Conservation (phyloP, 2,113 vertebrate species). For the Coreoperca whiteheadi region DNA sequence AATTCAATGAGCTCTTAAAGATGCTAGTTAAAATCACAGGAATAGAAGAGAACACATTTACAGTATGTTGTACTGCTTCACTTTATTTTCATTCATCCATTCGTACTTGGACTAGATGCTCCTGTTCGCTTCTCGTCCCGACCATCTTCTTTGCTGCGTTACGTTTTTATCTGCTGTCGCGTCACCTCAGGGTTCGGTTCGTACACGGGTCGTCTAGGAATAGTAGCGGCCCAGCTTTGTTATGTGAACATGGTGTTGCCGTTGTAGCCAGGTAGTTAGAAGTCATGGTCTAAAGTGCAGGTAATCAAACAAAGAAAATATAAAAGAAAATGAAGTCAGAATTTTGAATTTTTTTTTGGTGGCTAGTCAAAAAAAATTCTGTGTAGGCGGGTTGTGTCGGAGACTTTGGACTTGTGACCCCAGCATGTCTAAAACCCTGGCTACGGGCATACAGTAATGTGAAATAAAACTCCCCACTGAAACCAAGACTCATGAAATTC, state of each 20-base stretch:
- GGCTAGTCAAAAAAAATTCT: too few species aligned
- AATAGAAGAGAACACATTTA: constrained; percentile 35
- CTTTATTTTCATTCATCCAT: background rate
- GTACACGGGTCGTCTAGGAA: background rate
- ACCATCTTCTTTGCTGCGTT: too few species aligned
- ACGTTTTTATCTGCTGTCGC: background rate
- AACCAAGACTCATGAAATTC: constrained; percentile 21
- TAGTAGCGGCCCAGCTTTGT: background rate
- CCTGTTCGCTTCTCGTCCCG: background rate
- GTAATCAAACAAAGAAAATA: background rate
- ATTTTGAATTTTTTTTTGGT: too few species aligned
- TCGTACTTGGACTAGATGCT: background rate
- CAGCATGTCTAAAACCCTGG: background rate
- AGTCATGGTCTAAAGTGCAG: background rate
- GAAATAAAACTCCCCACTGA: constrained; percentile 33
- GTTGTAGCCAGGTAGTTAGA: too few species aligned
- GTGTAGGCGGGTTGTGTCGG: background rate
- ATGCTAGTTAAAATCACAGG: constrained; percentile 48
- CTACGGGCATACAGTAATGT: background rate
- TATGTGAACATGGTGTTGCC: background rate
- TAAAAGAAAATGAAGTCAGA: background rate
- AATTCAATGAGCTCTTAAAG: constrained; percentile 70
- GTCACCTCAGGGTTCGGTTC: background rate
- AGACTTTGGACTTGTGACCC: background rate
- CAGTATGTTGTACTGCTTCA: background rate